These are phyloP conservation scores for Drosophila cracens DNA, from an alignment of 2,888 invertebrate genomes.

Conservation along the genomic window DNA sequence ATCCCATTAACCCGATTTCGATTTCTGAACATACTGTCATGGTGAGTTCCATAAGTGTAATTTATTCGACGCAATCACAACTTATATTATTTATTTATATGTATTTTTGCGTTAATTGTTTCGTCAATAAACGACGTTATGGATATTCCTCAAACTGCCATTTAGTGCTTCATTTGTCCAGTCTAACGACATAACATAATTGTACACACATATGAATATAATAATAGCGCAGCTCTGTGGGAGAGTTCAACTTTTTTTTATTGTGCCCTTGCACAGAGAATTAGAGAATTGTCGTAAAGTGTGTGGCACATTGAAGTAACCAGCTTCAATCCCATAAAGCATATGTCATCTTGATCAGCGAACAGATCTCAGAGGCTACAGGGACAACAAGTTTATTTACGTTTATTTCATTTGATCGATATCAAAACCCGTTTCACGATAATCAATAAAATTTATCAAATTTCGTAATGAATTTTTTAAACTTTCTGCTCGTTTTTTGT, in stretches of 20 bases:
- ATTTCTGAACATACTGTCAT: slow-evolving; percentile 23
- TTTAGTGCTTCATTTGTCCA: background rate
- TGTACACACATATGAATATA: background rate
- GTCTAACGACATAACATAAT: background rate
- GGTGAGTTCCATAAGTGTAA: slow-evolving; percentile 14
- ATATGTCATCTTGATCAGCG: background rate
- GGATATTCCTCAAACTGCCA: background rate
- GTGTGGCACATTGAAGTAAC: background rate
- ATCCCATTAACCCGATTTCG: slow-evolving; percentile 15
- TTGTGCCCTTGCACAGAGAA: background rate
- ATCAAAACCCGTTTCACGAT: background rate
- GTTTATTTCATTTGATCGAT: background rate
- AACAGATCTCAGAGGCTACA: background rate
- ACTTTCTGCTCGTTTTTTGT: background rate
- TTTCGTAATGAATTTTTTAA: background rate
- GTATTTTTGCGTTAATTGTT: slow-evolving; percentile 6
- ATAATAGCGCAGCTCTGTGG: background rate
- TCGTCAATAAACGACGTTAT: slow-evolving; percentile 29
- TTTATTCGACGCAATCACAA: slow-evolving; percentile 18
- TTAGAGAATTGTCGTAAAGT: background rate
- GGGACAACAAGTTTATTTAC: background rate
- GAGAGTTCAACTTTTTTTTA: background rate
- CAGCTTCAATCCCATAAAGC: background rate
- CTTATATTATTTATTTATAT: slow-evolving; percentile 24
- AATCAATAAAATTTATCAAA: background rate